These are phyloP conservation scores for Ischnura elegans DNA, from an alignment of 2,888 invertebrate species.

Conservation along the genomic window DNA sequence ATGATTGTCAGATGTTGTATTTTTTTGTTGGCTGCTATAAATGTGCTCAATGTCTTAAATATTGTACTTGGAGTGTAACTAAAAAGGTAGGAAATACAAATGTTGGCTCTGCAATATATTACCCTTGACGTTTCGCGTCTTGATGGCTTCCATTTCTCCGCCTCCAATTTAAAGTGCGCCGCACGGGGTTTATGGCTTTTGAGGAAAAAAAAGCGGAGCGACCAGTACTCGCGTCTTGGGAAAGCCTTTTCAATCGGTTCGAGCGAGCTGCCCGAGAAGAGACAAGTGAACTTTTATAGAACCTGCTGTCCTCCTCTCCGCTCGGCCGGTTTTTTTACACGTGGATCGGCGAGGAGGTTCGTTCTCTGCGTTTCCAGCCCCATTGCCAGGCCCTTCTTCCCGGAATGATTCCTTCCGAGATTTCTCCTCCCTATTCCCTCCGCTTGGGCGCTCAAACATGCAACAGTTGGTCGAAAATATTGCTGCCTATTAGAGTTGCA, in stretches of 20 bases:
- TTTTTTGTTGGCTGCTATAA: too few relatives aligned
- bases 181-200: background rate
- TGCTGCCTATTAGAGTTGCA: background rate
- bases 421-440: background rate
- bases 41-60: too few relatives aligned
- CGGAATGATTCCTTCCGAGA: background rate
- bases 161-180: background rate
- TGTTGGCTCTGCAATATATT: background rate
- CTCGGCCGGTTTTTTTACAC: background rate
- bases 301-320: background rate
- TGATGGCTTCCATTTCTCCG: background rate
- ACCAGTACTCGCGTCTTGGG: background rate
- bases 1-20: too few relatives aligned
- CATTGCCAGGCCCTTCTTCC: background rate
- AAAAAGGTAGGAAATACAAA: too few relatives aligned
- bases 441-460: background rate
- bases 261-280: background rate
- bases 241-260: background rate
- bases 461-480: background rate
- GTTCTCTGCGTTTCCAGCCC: background rate
- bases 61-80: too few relatives aligned
- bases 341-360: background rate
- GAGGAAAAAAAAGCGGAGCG: background rate
- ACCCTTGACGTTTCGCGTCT: background rate
- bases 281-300: conserved; percentile 35